Evolutionary conservation across 1,140 invertebrate genomes (phyloP).

Genomic region (Anoplophora glabripennis): DNA sequence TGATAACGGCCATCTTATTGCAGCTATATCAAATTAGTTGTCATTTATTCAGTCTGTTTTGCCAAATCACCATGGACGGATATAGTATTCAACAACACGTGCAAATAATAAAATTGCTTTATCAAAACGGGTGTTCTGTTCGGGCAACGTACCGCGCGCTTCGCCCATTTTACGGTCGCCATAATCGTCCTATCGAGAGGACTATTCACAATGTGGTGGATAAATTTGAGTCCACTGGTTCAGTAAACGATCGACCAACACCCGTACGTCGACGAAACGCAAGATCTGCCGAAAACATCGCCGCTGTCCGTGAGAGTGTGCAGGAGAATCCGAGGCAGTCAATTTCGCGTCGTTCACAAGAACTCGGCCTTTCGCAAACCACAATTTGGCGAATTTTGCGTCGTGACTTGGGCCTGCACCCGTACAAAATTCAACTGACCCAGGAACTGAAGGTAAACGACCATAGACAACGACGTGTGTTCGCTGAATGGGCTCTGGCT

Average conservation of each 20-base stretch:
- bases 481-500: slow-evolving; percentile 22
- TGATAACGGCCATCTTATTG: no score
- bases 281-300: slow-evolving; percentile 15
- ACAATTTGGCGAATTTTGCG: slow-evolving; percentile 29
- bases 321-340: slow-evolving; percentile 18
- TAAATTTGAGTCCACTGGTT: slow-evolving; percentile 16
- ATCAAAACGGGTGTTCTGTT: slow-evolving; percentile 17
- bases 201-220: neutral
- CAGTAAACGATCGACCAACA: slow-evolving; percentile 14
- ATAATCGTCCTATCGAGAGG: slow-evolving; percentile 11
- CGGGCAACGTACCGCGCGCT: slow-evolving; percentile 24
- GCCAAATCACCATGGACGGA: neutral
- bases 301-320: slow-evolving; percentile 25
- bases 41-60: no score
- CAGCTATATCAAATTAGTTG: no score
- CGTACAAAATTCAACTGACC: slow-evolving; percentile 10
- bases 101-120: slow-evolving; percentile 11
- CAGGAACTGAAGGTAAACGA: slow-evolving; percentile 21
- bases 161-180: slow-evolving; percentile 26
- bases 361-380: slow-evolving; percentile 10
- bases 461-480: slow-evolving; percentile 1
- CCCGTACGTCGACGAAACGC: slow-evolving; percentile 5
- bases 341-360: slow-evolving; percentile 7
- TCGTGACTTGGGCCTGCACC: slow-evolving; percentile 21
- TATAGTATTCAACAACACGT: slow-evolving; percentile 1